phyloP scores from a whole-genome alignment of 2,888 invertebrate genomes.

The Augochlorella aurata region DNA sequence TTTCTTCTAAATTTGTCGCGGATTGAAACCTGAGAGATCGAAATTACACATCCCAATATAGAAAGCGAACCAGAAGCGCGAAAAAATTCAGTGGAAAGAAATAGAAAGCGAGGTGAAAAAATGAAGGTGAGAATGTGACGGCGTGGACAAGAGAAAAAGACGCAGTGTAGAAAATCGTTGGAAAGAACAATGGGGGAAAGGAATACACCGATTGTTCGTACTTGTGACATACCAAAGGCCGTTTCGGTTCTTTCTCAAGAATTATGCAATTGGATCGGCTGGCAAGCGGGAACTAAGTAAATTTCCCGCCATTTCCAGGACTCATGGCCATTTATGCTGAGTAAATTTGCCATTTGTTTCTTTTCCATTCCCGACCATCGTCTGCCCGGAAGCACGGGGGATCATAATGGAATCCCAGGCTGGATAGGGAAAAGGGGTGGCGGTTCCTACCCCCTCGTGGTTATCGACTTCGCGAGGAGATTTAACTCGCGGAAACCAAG shows the following conservation, averaged over 20 bases:
- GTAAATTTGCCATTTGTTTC: constrained; percentile 69
- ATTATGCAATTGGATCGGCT: constrained; percentile 68
- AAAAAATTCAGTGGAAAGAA: background rate
- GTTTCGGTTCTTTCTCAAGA: constrained; percentile 61
- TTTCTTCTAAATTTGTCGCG: background rate
- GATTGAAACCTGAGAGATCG: background rate
- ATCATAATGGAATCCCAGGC: constrained; percentile 59
- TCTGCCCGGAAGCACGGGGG: constrained; percentile 33
- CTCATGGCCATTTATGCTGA: constrained; percentile 65
- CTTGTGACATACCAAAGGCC: constrained; percentile 54
- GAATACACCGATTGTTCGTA: constrained; percentile 41
- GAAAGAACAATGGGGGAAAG: constrained; percentile 33
- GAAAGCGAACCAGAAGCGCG: background rate
- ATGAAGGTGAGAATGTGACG: background rate
- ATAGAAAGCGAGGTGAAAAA: too few species aligned
- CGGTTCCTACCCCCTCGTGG: constrained; percentile 19
- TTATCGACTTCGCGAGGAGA: constrained; percentile 55
- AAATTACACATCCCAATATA: background rate
- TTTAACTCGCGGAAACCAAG: constrained; percentile 48
- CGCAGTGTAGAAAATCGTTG: constrained; percentile 16
- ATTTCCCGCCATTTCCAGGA: constrained; percentile 66
- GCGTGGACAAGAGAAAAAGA: background rate
- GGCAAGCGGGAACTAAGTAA: constrained; percentile 67
- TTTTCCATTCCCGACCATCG: constrained; percentile 58
- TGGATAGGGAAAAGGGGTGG: constrained; percentile 3